Conservation (phyloP, 2,113 vertebrate species). For the Grammomys dolichurus region DNA sequence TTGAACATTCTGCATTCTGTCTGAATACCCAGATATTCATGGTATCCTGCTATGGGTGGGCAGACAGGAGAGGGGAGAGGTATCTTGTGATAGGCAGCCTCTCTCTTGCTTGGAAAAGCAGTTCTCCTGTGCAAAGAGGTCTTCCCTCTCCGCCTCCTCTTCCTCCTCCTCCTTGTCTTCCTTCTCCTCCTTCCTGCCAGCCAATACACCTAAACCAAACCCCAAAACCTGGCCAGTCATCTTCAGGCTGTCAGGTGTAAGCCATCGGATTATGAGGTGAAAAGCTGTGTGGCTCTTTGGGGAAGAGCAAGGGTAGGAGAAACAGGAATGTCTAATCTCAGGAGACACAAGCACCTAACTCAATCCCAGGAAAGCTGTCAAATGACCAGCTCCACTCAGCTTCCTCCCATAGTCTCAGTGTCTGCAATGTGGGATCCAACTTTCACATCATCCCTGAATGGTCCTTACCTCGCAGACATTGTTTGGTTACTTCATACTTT, state of each 20-base stretch:
- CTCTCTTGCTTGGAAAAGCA: not conserved
- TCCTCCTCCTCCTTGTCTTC: no score
- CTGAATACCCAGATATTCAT: not conserved
- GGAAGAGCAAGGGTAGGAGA: not conserved
- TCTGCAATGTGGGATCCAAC: fast-evolving
- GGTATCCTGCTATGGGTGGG: no score
- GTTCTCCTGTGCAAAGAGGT: not conserved
- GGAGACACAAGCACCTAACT: not conserved
- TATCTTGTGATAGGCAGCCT: no score
- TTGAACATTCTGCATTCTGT: not conserved
- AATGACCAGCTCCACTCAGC: not conserved
- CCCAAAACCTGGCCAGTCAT: not conserved
- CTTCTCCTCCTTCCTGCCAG: not conserved
- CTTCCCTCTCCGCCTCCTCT: no score
- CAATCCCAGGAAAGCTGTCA: fast-evolving
- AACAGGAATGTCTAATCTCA: not conserved
- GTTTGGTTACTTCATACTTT: not conserved
- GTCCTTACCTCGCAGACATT: not conserved
- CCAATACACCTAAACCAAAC: not conserved
- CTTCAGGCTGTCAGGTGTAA: not conserved
- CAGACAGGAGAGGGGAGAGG: not conserved
- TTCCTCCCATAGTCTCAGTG: not conserved
- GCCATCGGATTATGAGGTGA: not conserved
- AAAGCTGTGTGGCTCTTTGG: not conserved
- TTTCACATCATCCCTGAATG: not conserved